Percentiles rank a stretch among this genome's conserved stretches.
phyloP scores from a whole-genome alignment of 2,797 vertebrate species.

The Mallotus villosus region DNA sequence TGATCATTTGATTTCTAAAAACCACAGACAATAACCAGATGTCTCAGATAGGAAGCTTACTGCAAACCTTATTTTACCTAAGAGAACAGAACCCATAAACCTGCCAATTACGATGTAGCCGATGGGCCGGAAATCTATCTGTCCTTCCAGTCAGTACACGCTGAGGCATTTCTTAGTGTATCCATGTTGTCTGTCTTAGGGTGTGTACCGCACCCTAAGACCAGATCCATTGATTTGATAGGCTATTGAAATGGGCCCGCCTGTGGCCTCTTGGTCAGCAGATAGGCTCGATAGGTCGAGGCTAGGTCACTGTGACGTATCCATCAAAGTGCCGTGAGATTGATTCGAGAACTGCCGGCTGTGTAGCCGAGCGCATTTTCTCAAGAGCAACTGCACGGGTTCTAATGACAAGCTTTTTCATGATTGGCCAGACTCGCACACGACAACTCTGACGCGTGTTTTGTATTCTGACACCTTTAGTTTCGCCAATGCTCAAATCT shows the following conservation, averaged over 20 bases:
- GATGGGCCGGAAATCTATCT: background rate
- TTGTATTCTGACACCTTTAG: no score
- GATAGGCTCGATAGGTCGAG: constrained; percentile 12
- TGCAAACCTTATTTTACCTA: background rate
- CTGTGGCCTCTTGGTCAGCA: constrained; percentile 39
- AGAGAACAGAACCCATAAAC: background rate
- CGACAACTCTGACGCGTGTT: no score
- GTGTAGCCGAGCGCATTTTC: no score
- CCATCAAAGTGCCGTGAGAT: no score
- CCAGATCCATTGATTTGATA: constrained; percentile 48
- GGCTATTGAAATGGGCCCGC: constrained; percentile 40
- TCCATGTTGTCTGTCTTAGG: constrained; percentile 5
- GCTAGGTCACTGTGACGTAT: no score
- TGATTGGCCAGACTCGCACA: no score
- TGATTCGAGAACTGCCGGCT: no score
- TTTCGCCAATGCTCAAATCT: no score
- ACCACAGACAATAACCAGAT: background rate
- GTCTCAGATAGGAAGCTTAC: background rate
- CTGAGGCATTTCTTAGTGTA: constrained; percentile 11
- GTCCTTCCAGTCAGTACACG: background rate
- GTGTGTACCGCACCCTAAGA: constrained; percentile 43
- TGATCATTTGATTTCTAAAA: constrained; percentile 2
- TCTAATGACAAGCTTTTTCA: no score
- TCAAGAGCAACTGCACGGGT: no score
- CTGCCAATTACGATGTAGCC: background rate